A percentile compares a stretch with the other conserved stretches of the same genome.
Conservation (phyloP, 1,140 invertebrate species). For the Trachymyrmex septentrionalis region DNA sequence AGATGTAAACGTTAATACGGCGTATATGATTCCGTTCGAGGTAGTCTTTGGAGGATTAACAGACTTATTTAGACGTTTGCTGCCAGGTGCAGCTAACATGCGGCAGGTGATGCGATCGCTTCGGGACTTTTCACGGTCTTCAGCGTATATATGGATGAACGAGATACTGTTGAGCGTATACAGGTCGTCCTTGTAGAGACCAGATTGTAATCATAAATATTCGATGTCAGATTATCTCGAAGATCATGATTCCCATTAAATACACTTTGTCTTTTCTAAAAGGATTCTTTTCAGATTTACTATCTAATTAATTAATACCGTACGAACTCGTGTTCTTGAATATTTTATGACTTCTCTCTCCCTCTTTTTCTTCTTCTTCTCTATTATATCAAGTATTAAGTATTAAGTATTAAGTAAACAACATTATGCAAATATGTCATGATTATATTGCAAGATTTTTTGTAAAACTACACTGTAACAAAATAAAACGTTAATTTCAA, state of each 20-base stretch:
- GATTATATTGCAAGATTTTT: neutral
- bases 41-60: conserved; percentile 38
- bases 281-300: neutral
- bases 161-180: conserved; percentile 36
- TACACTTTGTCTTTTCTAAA: conserved; percentile 9
- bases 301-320: neutral
- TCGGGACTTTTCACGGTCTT: conserved; percentile 51
- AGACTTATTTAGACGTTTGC: conserved; percentile 51
- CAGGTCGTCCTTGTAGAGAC: conserved; percentile 41
- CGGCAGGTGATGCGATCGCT: conserved; percentile 60
- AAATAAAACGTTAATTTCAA: too few species aligned
- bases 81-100: conserved; percentile 53
- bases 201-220: conserved; percentile 19
- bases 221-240: neutral
- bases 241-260: conserved; percentile 16
- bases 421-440: neutral
- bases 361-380: too few species aligned
- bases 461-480: neutral
- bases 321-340: neutral
- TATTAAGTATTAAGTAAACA: neutral
- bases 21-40: conserved; percentile 39
- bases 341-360: neutral
- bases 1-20: conserved; percentile 37
- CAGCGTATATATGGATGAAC: neutral
- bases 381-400: too few species aligned